Percentiles rank a stretch among this genome's conserved stretches.
Evolutionary conservation across 1,140 invertebrate species (phyloP).

Genomic region (Leptinotarsa undecemlineata): DNA sequence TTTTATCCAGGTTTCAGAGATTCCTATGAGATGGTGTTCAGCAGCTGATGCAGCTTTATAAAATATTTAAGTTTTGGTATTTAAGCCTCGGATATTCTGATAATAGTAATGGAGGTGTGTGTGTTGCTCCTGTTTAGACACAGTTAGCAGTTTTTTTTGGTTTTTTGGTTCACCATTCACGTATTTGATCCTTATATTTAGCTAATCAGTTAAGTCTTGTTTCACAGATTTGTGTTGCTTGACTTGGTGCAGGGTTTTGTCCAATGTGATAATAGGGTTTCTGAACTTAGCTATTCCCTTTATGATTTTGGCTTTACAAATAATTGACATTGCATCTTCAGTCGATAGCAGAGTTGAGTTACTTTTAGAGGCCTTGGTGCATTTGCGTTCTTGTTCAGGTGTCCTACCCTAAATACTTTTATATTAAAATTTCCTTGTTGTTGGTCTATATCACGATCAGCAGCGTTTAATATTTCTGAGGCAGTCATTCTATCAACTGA

Average conservation of each 20-base stretch:
- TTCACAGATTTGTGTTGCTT: conserved; percentile 13
- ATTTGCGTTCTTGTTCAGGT: background rate
- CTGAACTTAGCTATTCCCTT: conserved; percentile 2
- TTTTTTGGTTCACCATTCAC: background rate
- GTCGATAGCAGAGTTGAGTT: background rate
- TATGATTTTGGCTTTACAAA: background rate
- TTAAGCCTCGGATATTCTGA: background rate
- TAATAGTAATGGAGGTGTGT: conserved; percentile 9
- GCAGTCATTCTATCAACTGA: background rate
- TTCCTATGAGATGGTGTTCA: too few relatives aligned
- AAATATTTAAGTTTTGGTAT: conserved; percentile 7
- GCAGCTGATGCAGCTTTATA: too few relatives aligned
- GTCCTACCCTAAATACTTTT: conserved; percentile 10
- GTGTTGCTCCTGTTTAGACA: conserved; percentile 2
- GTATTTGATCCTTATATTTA: background rate
- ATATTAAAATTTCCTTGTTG: conserved; percentile 1
- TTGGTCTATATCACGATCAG: conserved; percentile 10
- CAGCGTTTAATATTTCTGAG: conserved; percentile 10
- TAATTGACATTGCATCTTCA: too few relatives aligned
- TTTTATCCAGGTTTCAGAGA: too few relatives aligned
- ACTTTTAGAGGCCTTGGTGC: conserved; percentile 6
- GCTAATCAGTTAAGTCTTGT: conserved; percentile 4
- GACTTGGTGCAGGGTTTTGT: conserved; percentile 10
- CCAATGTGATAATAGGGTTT: conserved; percentile 7
- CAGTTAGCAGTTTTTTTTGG: background rate